Base-by-base conservation (phyloP, 2,888 invertebrate genomes). In the Junonia oenone region DNA sequence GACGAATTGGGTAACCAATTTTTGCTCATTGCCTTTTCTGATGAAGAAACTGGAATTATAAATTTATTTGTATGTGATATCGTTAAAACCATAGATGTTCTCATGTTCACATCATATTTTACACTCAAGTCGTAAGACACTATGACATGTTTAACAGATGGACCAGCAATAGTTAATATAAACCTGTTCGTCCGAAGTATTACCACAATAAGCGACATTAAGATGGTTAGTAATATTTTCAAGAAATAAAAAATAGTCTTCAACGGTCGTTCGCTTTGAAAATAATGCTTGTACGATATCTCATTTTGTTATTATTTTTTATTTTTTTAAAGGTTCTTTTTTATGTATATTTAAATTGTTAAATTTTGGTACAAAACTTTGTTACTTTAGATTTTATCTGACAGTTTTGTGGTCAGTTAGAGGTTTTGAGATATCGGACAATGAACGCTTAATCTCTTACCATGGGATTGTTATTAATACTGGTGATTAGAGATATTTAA, bases 101-200 rank as follows among this genome's bases (percentile, higher is more conserved):
- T 14, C 43, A 43, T 43, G 9, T 2, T 26, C 43, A 43, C 26
- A 13, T 43, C 43, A 43, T 43, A 26, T 43, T 13, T 43, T 48
- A 33, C 45, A 33, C 48, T 54, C 43, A 43, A 53, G 56, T 51
- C 58, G 46, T 63, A 53, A 65, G 66, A 63, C 56, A 58, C 51
- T 61, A 48, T 63, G 56, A 63, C 63, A 63, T 70, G 66, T 71
- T 68, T 81, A 81, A 91, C 93, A 96, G 97, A 97, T 95, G 98
- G 98, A 88, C 97, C 98, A 83, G 97, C 98, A 88, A 94, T 97
- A 92, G 98, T 98, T 91, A 95, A 94, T 92, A 97, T 98, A 91
- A 98, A 98, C 95, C 95, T 98, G 93, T 97, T 97, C 95, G 97
- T 98, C 91, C 93, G 98, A 93, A 97, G 96, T 95, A 97, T 98